A percentile compares a stretch with the other conserved stretches of the same genome.
Conservation (phyloP, 2,113 vertebrate genomes). For the Catharus bicknelli region DNA sequence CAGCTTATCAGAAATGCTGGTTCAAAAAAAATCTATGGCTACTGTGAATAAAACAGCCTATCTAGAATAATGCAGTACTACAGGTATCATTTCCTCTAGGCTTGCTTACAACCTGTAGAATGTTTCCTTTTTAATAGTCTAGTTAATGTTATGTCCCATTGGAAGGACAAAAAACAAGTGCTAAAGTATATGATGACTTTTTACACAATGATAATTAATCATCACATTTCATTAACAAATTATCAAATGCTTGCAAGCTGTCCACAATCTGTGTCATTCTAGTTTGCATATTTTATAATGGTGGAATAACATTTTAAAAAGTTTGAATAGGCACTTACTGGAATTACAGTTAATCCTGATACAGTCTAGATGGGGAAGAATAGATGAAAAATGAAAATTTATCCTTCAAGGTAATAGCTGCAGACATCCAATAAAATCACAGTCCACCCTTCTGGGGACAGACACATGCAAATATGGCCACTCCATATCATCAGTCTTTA, state of each 20-base stretch:
- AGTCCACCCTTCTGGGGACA: slow-evolving; percentile 99
- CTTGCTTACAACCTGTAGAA: not conserved
- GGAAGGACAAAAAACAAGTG: not conserved
- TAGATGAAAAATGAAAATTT: slow-evolving; percentile 99
- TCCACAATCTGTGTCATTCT: slow-evolving; percentile 57
- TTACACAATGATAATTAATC: slow-evolving; percentile 75
- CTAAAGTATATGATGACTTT: slow-evolving; percentile 70
- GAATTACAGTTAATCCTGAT: slow-evolving; percentile 99
- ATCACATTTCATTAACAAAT: slow-evolving; percentile 56
- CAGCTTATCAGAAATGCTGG: not conserved
- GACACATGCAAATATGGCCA: slow-evolving; percentile 92
- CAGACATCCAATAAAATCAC: slow-evolving; percentile 99
- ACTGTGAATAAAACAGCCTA: not conserved
- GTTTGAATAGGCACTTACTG: slow-evolving; percentile 99
- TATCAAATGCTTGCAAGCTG: slow-evolving; percentile 53
- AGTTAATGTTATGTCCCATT: not conserved
- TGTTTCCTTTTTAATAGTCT: not conserved
- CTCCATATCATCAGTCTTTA: slow-evolving; percentile 79
- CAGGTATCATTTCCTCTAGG: not conserved
- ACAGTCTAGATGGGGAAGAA: slow-evolving; percentile 99
- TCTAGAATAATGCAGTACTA: not conserved
- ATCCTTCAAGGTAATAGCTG: slow-evolving; percentile 99
- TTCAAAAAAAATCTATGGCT: not conserved
- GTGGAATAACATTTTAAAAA: slow-evolving; percentile 89
- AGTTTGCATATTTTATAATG: slow-evolving; percentile 75